Conservation (phyloP, 2,113 vertebrate genomes). For the Murina feae region DNA sequence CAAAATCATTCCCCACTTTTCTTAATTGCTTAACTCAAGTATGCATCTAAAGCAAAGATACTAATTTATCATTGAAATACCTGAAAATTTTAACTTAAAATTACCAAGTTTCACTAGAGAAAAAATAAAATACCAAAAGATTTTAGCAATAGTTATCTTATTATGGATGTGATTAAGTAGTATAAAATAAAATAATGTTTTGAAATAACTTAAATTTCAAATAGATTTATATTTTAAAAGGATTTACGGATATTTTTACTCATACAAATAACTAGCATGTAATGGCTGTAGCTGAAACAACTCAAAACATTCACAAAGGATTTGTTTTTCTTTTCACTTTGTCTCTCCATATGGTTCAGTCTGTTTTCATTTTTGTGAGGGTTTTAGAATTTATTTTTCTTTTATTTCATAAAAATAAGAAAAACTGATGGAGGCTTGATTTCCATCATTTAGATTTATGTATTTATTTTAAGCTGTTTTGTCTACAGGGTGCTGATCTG, state of each 20-base stretch:
- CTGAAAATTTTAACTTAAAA: constrained; percentile 51
- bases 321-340: constrained; percentile 40
- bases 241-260: constrained; percentile 56
- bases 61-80: constrained; percentile 47
- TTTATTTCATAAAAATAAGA: constrained; percentile 61
- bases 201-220: constrained; percentile 56
- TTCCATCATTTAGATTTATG: constrained; percentile 42
- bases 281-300: constrained; percentile 5
- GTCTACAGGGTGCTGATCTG: constrained; percentile 58
- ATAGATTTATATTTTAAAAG: constrained; percentile 50
- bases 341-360: constrained; percentile 43
- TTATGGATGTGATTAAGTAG: neutral
- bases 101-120: constrained; percentile 58
- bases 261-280: constrained; percentile 40
- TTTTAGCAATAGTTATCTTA: constrained; percentile 37
- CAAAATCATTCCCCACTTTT: constrained; percentile 65
- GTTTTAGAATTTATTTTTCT: constrained; percentile 70
- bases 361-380: constrained; percentile 61
- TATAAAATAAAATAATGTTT: constrained; percentile 54
- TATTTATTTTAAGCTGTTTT: constrained; percentile 70
- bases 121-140: constrained; percentile 55
- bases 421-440: neutral
- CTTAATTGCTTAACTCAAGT: constrained; percentile 65
- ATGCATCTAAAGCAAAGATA: constrained; percentile 69
- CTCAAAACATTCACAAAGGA: constrained; percentile 12